Evolutionary conservation across 2,797 vertebrate genomes (phyloP).

Genomic region (Mormyrops boulengeri): DNA sequence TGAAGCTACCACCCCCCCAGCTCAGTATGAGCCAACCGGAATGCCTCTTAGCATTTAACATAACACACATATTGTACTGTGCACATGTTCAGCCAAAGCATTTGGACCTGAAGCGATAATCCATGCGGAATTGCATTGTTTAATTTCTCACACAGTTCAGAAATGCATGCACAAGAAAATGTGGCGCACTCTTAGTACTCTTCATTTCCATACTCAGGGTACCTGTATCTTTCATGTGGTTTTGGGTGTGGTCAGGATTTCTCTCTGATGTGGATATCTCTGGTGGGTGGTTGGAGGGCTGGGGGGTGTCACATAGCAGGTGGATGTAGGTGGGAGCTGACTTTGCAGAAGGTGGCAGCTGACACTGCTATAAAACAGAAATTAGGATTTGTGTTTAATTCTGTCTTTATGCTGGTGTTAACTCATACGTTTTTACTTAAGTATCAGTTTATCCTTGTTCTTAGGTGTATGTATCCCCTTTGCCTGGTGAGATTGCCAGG

Average conservation of each 20-base stretch:
- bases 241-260: background rate
- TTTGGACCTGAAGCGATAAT: background rate
- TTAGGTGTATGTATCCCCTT: conserved; percentile 18
- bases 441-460: conserved; percentile 43
- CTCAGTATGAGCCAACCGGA: background rate
- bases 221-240: conserved; percentile 52
- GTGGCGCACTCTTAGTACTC: conserved; percentile 37
- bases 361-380: conserved; percentile 38
- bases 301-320: background rate
- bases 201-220: conserved; percentile 72
- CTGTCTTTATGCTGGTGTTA: conserved; percentile 43
- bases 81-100: background rate
- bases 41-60: background rate
- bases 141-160: background rate
- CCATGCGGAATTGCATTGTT: background rate
- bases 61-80: background rate
- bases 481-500: conserved; percentile 36
- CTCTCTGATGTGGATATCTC: background rate
- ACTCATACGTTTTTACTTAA: conserved; percentile 44
- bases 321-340: background rate
- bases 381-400: conserved; percentile 50
- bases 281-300: background rate
- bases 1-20: background rate
- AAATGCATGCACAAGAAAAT: background rate
- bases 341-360: background rate